Conservation (phyloP, 2,797 vertebrate species). For the Botia kubotai region DNA sequence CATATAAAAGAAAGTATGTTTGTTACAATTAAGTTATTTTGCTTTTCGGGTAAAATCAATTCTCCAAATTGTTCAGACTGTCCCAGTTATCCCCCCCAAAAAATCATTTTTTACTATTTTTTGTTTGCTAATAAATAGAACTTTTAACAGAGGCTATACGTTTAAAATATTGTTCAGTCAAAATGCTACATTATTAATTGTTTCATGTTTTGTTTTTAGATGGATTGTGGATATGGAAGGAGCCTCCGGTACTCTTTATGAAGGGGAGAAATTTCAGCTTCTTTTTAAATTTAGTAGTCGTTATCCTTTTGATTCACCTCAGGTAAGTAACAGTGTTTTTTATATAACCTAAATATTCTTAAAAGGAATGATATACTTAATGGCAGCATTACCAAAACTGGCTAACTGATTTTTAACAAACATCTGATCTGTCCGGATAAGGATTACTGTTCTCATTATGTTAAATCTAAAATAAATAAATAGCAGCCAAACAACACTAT, state of each 20-base stretch:
- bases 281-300: constrained; percentile 99
- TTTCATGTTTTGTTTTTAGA: constrained; percentile 69
- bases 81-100: too few relatives aligned
- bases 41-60: too few relatives aligned
- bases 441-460: background rate
- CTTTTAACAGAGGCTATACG: too few relatives aligned
- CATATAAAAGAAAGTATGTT: too few relatives aligned
- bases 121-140: too few relatives aligned
- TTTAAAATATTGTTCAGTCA: too few relatives aligned
- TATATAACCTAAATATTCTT: background rate
- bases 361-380: background rate
- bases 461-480: background rate
- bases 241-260: constrained; percentile 96
- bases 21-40: too few relatives aligned
- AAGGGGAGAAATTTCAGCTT: constrained; percentile 99
- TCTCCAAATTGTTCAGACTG: too few relatives aligned
- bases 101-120: too few relatives aligned
- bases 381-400: background rate
- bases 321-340: constrained; percentile 79
- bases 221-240: constrained; percentile 99
- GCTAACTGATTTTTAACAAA: background rate
- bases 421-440: background rate
- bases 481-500: background rate
- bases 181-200: too few relatives aligned
- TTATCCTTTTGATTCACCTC: constrained; percentile 99